Conservation (phyloP, 2,888 invertebrate genomes). For the Exephanes ischioxanthus region DNA sequence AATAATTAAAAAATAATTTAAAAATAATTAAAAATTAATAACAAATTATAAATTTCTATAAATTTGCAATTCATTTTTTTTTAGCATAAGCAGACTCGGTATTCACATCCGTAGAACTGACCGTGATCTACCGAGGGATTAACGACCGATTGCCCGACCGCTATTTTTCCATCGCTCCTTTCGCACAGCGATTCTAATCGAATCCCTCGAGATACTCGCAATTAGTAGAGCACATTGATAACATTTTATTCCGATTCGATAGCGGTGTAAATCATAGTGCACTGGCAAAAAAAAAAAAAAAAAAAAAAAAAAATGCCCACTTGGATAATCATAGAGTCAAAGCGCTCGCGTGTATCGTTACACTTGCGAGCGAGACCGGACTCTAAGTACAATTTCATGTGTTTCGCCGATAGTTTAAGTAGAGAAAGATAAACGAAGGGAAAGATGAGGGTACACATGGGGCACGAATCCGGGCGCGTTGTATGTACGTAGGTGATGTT, state of each 20-base stretch:
- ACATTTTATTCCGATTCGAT: constrained; percentile 25
- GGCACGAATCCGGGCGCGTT: constrained; percentile 4
- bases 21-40: too few species aligned
- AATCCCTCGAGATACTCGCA: not conserved
- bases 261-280: not conserved
- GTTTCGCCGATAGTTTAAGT: constrained; percentile 64
- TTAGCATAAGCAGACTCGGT: too few species aligned
- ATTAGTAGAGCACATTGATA: constrained; percentile 28
- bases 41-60: too few species aligned
- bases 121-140: too few species aligned
- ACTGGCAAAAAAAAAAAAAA: not conserved
- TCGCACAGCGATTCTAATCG: not conserved
- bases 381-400: constrained; percentile 63
- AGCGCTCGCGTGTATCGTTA: constrained; percentile 1
- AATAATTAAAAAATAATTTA: too few species aligned
- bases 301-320: not conserved
- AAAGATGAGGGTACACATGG: constrained; percentile 20
- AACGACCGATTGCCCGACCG: too few species aligned
- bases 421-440: constrained; percentile 56
- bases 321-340: constrained; percentile 8
- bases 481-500: constrained; percentile 39
- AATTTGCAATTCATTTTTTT: too few species aligned
- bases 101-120: too few species aligned
- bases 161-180: too few species aligned
- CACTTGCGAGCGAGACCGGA: constrained; percentile 1